These are phyloP conservation scores for Phycodurus eques DNA, from an alignment of 2,113 vertebrate species.

Conservation along the genomic window DNA sequence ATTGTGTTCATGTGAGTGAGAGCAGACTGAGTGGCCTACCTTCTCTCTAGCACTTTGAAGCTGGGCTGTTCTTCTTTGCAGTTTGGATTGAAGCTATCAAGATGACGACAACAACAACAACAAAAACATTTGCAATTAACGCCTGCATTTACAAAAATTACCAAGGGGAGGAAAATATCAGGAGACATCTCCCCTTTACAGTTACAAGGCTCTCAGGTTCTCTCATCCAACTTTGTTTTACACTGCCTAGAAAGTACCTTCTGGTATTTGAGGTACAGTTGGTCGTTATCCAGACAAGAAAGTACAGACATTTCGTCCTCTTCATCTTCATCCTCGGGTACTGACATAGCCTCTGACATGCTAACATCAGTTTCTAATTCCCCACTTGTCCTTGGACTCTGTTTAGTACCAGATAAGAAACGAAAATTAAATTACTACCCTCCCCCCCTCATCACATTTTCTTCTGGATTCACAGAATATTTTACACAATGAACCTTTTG, in stretches of 20 bases:
- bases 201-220: not conserved
- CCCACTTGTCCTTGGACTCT: constrained; percentile 11
- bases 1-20: constrained; percentile 15
- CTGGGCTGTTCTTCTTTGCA: constrained; percentile 72
- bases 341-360: constrained; percentile 34
- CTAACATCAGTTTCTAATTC: constrained; percentile 20
- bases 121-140: not conserved
- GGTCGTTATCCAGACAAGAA: constrained; percentile 50
- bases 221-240: not conserved
- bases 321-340: constrained; percentile 45
- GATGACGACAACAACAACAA: not conserved
- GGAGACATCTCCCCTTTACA: not conserved
- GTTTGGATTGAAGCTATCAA: constrained; percentile 79
- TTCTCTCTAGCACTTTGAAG: constrained; percentile 77
- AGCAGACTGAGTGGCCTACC: constrained; percentile 65
- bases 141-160: not conserved
- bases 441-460: not conserved
- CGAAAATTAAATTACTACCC: not conserved
- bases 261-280: constrained; percentile 67
- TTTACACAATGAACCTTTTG: constrained; percentile 29
- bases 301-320: constrained; percentile 52
- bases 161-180: not conserved
- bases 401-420: not conserved
- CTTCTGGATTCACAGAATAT: not conserved
- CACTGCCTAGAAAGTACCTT: constrained; percentile 45